Evolutionary conservation across 2,113 vertebrate species (phyloP).

Genomic region (Lepus timidus): DNA sequence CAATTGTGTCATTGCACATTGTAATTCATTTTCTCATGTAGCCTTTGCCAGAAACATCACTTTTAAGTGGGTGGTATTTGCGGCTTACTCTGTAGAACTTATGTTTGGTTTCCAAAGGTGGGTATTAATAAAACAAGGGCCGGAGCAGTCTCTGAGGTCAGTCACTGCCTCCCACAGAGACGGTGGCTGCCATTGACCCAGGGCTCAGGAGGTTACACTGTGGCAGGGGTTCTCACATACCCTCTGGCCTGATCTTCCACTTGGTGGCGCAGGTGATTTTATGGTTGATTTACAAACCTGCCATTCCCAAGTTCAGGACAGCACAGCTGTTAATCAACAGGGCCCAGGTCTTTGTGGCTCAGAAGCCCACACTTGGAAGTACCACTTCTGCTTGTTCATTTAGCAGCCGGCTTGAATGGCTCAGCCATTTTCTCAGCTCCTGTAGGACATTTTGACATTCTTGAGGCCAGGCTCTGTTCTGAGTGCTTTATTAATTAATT

Average conservation of each 20-base stretch:
- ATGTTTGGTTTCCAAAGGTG: neutral
- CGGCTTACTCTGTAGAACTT: neutral
- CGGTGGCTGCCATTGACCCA: neutral
- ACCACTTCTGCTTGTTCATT: neutral
- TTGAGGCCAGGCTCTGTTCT: neutral
- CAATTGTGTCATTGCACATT: neutral
- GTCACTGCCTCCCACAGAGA: neutral
- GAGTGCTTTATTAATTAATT: neutral
- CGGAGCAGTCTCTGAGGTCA: neutral
- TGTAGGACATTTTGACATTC: neutral
- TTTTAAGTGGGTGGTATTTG: neutral
- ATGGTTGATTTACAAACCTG: too few relatives aligned
- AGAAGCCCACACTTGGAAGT: neutral
- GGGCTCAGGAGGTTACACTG: neutral
- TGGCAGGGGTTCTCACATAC: neutral
- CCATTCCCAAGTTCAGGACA: neutral
- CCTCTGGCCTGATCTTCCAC: neutral
- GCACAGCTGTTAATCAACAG: neutral
- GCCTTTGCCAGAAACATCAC: constrained; percentile 30
- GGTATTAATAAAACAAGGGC: neutral
- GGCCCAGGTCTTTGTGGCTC: neutral
- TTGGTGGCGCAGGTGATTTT: neutral
- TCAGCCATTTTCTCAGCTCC: neutral
- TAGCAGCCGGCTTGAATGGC: neutral
- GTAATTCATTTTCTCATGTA: neutral